Evolutionary conservation across 1,140 invertebrate species (phyloP).

Genomic region (Nebria ingens): DNA sequence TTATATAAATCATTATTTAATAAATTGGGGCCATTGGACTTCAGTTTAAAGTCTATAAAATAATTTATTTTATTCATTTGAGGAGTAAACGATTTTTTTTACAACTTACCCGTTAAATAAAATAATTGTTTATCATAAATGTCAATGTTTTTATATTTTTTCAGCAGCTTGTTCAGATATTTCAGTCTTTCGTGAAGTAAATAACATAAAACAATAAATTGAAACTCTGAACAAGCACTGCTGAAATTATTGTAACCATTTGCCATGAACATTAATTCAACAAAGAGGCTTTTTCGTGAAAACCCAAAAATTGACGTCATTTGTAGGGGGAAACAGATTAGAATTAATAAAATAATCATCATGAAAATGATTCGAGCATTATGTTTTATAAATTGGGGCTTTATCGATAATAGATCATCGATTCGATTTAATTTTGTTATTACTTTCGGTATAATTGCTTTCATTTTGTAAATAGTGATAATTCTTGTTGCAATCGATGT

Average conservation of each 20-base stretch:
- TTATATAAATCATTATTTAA: background rate
- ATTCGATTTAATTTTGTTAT: background rate
- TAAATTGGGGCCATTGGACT: background rate
- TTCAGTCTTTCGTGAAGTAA: too few species aligned
- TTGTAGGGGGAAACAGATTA: slow-evolving; percentile 12
- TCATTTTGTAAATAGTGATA: background rate
- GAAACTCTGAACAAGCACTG: slow-evolving; percentile 12
- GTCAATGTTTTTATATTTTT: background rate
- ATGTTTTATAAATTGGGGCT: background rate
- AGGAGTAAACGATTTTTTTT: background rate
- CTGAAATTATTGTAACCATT: slow-evolving; percentile 13
- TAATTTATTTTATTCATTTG: background rate
- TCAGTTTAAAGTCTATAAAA: background rate
- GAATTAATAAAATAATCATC: background rate
- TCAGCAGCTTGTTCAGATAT: too few species aligned
- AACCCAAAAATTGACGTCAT: slow-evolving; percentile 10
- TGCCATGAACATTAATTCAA: slow-evolving; percentile 11
- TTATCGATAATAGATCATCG: background rate
- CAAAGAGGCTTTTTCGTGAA: background rate
- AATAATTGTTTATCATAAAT: background rate
- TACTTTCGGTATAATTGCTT: background rate
- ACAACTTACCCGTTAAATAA: background rate
- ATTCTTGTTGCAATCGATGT: background rate
- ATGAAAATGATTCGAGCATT: background rate
- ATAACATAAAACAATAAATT: slow-evolving; percentile 12